Base-by-base conservation (phyloP, 1,140 invertebrate genomes). In the Hesperophylax magnus region DNA sequence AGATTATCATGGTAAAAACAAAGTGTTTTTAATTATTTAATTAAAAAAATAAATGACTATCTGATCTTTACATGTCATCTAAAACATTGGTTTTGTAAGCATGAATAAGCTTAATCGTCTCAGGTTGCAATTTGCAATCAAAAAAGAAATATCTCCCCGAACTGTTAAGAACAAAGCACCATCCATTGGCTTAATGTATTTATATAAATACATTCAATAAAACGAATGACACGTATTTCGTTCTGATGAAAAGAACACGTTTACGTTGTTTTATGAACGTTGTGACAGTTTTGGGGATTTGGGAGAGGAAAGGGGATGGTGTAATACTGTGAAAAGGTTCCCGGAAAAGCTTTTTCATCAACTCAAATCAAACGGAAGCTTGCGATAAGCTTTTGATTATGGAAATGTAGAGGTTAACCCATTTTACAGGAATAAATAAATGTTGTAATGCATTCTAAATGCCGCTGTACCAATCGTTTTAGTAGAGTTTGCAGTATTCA, bases 341-440 rank as follows among this genome's bases (percentile, higher is more conserved):
- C 54, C 22, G 72, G 56, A 34, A 53, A 31, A 58, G 72, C 47
- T 76, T 53, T 18, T 74, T 76, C 72, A 76, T 76, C 47, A 76
- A 58, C 60, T 58, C 72, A 76, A 53, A 53, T 76, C 72, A 60
- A 58, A 58, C 17, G 56, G 72, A 76, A 76, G 22, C 24, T 9
- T 17, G 54, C 72, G 72, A 76, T 76, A 76, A 76, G 72, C 72
- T 31, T 47, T 39, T 47, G 11, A 47, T 47, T 47, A 14, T 14
- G 39, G 39, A 47, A 1, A 47, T 47, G 0, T 47, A 14, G 0
- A 14, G 39, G 39, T 14, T 3, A 47, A 47, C 39, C 27, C 2
- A 27, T 5, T 27, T 2, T 5, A 27, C 27, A 27, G 27, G 27
- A 2, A 27, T 27, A 27, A 27, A 27, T 2, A 27, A 27, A 2